These are phyloP conservation scores for Microcebus griseorufus DNA, from an alignment of 2,113 vertebrate species.

Conservation along the genomic window DNA sequence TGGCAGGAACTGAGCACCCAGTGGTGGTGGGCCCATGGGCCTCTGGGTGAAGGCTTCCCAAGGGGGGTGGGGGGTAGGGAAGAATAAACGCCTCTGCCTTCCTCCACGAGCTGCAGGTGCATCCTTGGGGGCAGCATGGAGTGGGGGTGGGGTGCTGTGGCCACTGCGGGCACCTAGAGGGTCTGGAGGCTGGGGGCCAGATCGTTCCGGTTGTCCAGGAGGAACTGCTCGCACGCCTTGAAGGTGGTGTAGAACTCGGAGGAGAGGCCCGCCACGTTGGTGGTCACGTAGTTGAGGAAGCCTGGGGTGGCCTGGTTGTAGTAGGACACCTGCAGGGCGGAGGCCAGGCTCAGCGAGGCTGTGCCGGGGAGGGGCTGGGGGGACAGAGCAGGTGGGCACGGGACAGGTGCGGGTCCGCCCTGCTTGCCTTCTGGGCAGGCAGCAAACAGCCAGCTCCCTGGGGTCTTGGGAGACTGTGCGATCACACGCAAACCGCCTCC, in stretches of 20 bases:
- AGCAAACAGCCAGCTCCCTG: no score
- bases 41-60: not conserved
- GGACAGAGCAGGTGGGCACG: rapidly evolving
- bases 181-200: conserved; percentile 79
- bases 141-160: not conserved
- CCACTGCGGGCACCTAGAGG: conserved; percentile 49
- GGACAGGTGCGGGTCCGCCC: rapidly evolving
- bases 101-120: rapidly evolving
- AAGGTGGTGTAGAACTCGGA: conserved; percentile 90
- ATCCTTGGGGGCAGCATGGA: not conserved
- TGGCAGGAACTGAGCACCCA: not conserved
- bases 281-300: conserved; percentile 93
- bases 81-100: conserved; percentile 39
- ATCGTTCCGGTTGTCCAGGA: conserved; percentile 90
- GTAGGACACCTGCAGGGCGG: conserved; percentile 90
- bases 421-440: not conserved
- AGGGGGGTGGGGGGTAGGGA: not conserved
- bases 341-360: not conserved
- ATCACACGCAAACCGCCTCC: not conserved
- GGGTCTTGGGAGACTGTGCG: not conserved
- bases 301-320: conserved; percentile 95
- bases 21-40: rapidly evolving
- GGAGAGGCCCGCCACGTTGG: conserved; percentile 93
- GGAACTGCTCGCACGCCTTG: conserved; percentile 91
- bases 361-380: rapidly evolving